phyloP scores from a whole-genome alignment of 2,797 vertebrate genomes.

The Acomys russatus region DNA sequence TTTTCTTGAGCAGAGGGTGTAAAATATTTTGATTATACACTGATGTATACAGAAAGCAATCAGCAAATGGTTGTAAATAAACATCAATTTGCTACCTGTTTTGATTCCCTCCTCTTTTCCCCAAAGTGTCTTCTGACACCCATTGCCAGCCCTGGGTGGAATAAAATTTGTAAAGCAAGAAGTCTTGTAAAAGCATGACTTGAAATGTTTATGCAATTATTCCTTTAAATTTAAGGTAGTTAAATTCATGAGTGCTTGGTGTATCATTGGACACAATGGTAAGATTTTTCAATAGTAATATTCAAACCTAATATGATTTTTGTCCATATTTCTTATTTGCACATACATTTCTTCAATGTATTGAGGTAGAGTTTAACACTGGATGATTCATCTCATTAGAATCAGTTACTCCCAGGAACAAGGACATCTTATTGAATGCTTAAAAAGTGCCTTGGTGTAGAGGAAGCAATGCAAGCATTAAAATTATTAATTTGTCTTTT shows the following conservation, averaged over 20 bases:
- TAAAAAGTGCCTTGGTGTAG: not conserved
- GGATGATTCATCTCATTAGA: not conserved
- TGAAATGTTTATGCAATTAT: constrained; percentile 13
- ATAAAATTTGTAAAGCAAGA: not conserved
- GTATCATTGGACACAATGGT: not conserved
- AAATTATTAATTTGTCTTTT: constrained; percentile 40
- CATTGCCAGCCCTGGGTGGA: not conserved
- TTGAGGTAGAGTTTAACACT: not conserved
- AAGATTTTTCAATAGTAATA: not conserved
- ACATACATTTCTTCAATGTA: not conserved
- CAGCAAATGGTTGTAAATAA: constrained; percentile 2
- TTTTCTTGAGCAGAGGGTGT: constrained; percentile 30
- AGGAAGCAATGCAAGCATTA: not conserved
- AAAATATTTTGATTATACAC: not conserved
- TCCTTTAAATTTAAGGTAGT: not conserved
- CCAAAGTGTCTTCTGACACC: not conserved
- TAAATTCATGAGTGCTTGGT: constrained; percentile 12
- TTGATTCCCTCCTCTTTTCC: not conserved
- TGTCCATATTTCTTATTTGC: not conserved
- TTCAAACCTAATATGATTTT: not conserved
- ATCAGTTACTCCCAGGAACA: not conserved
- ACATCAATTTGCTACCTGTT: not conserved
- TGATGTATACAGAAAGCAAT: not conserved
- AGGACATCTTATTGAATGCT: not conserved
- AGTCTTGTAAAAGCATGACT: constrained; percentile 1